Evolutionary conservation across 2,113 vertebrate genomes (phyloP).

Genomic region (Burhinus bistriatus): DNA sequence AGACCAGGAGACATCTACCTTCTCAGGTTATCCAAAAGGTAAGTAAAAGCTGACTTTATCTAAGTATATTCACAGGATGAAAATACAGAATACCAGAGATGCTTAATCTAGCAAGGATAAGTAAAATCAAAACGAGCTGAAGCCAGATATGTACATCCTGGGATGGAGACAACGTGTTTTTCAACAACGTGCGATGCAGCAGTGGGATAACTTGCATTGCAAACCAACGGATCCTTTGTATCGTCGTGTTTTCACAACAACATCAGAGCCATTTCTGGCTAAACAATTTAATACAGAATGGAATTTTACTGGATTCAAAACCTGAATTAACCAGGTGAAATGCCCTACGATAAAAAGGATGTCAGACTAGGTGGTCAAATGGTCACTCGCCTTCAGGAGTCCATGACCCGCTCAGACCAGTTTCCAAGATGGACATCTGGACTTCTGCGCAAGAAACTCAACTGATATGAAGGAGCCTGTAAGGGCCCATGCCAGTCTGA

Average conservation of each 20-base stretch:
- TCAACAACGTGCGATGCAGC: not conserved
- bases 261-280: not conserved
- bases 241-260: fast-evolving
- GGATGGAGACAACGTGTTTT: not conserved
- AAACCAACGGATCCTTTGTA: fast-evolving
- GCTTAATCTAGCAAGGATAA: not conserved
- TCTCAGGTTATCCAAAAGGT: fast-evolving
- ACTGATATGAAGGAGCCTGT: not conserved
- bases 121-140: not conserved
- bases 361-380: not conserved
- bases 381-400: not conserved
- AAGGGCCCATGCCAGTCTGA: not conserved
- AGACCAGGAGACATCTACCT: not conserved
- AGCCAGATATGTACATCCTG: fast-evolving
- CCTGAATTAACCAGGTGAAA: not conserved
- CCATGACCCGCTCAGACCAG: not conserved
- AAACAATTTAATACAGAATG: fast-evolving
- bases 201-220: fast-evolving
- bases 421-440: not conserved
- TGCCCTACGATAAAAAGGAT: not conserved
- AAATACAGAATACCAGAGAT: not conserved
- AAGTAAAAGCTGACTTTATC: not conserved
- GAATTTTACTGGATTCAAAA: not conserved
- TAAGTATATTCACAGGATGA: not conserved
- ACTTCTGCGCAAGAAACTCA: not conserved